These are phyloP conservation scores for Endomychus coccineus DNA, from an alignment of 2,888 invertebrate species.

Conservation along the genomic window DNA sequence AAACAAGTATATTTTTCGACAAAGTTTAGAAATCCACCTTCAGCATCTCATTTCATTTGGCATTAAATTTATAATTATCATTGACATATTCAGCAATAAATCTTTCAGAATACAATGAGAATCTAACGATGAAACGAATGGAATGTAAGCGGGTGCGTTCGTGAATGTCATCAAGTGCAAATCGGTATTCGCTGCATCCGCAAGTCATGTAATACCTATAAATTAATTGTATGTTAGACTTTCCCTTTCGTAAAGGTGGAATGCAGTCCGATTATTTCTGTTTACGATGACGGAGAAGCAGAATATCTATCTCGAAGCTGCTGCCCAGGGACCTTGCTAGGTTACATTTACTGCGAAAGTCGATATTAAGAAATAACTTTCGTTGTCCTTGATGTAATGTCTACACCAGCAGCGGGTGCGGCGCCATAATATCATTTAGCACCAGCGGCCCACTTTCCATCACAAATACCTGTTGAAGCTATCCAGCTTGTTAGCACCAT, in stretches of 20 bases:
- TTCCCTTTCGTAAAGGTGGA: slow-evolving; percentile 30
- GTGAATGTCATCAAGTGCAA: slow-evolving; percentile 28
- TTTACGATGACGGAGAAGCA: slow-evolving; percentile 9
- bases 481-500: no score
- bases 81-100: no score
- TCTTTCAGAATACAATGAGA: no score
- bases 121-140: slow-evolving; percentile 10
- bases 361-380: slow-evolving; percentile 36
- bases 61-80: no score
- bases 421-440: no score
- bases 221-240: slow-evolving; percentile 25
- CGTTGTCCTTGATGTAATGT: slow-evolving; percentile 38
- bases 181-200: slow-evolving; percentile 23
- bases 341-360: no score
- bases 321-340: not conserved
- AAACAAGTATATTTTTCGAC: no score
- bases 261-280: slow-evolving; percentile 28
- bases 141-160: slow-evolving; percentile 21
- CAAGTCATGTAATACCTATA: slow-evolving; percentile 20
- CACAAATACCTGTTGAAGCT: no score
- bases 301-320: not conserved
- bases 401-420: no score
- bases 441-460: no score
- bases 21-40: no score
- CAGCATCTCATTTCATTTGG: no score